These are phyloP conservation scores for Stegophylla sp. DNA, from an alignment of 2,888 invertebrate species.

Conservation along the genomic window DNA sequence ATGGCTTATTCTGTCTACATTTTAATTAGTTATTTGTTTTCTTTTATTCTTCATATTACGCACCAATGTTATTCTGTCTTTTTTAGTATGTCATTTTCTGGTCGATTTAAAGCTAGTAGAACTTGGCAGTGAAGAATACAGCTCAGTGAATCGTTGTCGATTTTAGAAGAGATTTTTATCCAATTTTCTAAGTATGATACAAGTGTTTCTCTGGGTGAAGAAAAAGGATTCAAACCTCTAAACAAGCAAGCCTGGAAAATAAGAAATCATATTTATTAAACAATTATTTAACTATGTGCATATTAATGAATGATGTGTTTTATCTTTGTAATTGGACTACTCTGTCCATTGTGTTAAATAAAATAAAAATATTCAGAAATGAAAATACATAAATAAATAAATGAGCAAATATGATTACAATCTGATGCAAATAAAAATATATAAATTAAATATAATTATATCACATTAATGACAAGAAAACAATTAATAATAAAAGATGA, in stretches of 20 bases:
- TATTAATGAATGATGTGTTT: no score
- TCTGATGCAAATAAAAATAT: no score
- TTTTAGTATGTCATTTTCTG: conserved; percentile 46
- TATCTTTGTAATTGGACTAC: no score
- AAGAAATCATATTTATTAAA: neutral
- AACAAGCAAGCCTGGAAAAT: conserved; percentile 44
- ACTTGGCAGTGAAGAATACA: conserved; percentile 54
- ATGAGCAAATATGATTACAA: no score
- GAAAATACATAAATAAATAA: no score
- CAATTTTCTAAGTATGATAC: conserved; percentile 38
- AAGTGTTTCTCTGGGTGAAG: conserved; percentile 39
- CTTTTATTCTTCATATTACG: neutral
- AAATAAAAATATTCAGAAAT: no score
- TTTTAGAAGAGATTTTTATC: conserved; percentile 48
- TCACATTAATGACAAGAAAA: no score
- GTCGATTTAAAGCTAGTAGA: conserved; percentile 47
- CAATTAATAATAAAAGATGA: no score
- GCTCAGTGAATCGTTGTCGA: conserved; percentile 50
- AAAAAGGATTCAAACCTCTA: conserved; percentile 49
- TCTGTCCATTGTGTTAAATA: no score
- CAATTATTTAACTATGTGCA: neutral
- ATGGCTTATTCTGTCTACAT: conserved; percentile 47
- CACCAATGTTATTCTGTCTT: conserved; percentile 38
- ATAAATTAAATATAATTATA: no score
- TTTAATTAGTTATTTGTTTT: conserved; percentile 21